Percentiles rank a stretch among this genome's conserved stretches.
phyloP scores from a whole-genome alignment of 2,797 vertebrate genomes.

The Cyprinodon diabolis region DNA sequence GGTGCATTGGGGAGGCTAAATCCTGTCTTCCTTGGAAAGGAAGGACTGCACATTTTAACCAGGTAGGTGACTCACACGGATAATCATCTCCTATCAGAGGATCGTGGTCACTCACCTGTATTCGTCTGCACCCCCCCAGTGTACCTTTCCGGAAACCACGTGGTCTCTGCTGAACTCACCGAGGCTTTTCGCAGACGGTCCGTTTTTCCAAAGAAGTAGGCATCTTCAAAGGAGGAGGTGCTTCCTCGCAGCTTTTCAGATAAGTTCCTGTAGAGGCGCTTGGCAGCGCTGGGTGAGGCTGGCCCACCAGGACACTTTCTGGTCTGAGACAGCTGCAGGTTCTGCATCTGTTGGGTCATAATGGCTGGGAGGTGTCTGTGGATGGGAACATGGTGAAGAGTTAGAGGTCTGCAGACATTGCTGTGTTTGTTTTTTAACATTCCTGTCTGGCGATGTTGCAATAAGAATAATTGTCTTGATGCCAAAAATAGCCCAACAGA shows the following conservation, averaged over 20 bases:
- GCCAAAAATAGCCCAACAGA: too few species aligned
- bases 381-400: neutral
- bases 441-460: too few species aligned
- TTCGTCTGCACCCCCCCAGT: too few species aligned
- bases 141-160: neutral
- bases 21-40: too few species aligned
- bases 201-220: slow-evolving; percentile 87
- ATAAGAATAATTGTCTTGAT: too few species aligned
- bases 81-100: too few species aligned
- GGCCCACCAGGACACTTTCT: slow-evolving; percentile 86
- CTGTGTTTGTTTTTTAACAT: too few species aligned
- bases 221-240: slow-evolving; percentile 93
- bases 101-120: too few species aligned
- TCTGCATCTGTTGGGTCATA: slow-evolving; percentile 97
- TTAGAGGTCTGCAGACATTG: too few species aligned
- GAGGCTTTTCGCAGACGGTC: slow-evolving; percentile 93
- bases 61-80: too few species aligned
- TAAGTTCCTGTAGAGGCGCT: slow-evolving; percentile 94
- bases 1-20: too few species aligned
- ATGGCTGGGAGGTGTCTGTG: slow-evolving; percentile 75
- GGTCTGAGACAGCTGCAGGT: slow-evolving; percentile 86
- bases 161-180: slow-evolving; percentile 65
- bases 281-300: slow-evolving; percentile 92
- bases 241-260: slow-evolving; percentile 95
- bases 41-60: too few species aligned